phyloP scores from a whole-genome alignment of 2,113 vertebrate species.

The Hemichromis elongatus region DNA sequence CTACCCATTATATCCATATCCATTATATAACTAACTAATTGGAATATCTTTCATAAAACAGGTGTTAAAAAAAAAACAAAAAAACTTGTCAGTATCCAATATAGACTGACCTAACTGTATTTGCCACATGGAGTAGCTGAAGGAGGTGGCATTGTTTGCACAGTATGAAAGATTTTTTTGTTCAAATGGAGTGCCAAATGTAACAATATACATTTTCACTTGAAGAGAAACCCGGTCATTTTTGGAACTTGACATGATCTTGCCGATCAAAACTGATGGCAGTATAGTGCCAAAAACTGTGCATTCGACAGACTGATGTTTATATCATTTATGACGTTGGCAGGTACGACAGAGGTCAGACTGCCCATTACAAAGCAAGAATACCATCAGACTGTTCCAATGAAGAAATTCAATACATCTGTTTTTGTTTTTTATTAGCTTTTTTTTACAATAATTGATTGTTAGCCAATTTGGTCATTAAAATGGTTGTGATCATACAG shows the following conservation, averaged over 20 bases:
- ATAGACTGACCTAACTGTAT: not conserved
- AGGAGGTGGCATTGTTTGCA: not conserved
- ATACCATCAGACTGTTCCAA: not conserved
- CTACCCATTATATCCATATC: too few species aligned
- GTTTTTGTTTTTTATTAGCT: not conserved
- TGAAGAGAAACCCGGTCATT: not conserved
- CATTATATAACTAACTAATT: too few species aligned
- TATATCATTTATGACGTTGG: not conserved
- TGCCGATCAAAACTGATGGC: not conserved
- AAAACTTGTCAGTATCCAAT: too few species aligned
- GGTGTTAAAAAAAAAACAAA: too few species aligned
- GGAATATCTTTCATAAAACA: too few species aligned
- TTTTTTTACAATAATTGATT: not conserved
- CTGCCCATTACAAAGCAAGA: not conserved
- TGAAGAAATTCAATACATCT: not conserved
- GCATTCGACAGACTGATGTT: not conserved
- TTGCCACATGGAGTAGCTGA: not conserved
- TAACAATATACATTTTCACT: not conserved
- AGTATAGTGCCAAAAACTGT: not conserved
- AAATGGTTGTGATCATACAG: not conserved
- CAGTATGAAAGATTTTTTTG: not conserved
- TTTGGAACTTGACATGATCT: not conserved
- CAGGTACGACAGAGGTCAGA: not conserved
- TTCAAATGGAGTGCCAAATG: not conserved
- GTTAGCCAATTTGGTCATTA: not conserved